A percentile compares a stretch with the other conserved stretches of the same genome.
These are phyloP conservation scores for Caerostris extrusa DNA, from an alignment of 1,140 invertebrate genomes.

Conservation along the genomic window DNA sequence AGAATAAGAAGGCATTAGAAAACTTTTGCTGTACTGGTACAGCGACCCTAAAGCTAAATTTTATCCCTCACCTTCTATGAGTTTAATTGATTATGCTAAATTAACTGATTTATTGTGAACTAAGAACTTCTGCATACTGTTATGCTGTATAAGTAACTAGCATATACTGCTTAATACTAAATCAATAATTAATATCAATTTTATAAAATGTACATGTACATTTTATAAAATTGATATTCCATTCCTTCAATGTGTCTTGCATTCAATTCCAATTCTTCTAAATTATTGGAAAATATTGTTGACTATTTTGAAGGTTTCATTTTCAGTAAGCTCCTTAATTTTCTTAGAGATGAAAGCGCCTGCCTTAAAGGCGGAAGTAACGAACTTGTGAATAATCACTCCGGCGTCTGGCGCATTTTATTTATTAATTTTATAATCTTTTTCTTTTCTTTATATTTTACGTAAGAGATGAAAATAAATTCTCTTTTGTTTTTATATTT, in stretches of 20 bases:
- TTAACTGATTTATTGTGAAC: no score
- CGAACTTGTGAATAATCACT: background rate
- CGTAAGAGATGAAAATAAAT: background rate
- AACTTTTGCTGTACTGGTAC: no score
- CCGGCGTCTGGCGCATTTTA: background rate
- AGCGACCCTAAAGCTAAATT: no score
- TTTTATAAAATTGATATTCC: no score
- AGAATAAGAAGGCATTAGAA: no score
- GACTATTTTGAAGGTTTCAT: background rate
- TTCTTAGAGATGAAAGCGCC: background rate
- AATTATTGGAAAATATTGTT: background rate
- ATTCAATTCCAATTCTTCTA: background rate
- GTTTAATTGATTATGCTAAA: no score
- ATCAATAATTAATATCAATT: no score
- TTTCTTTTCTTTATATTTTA: conserved; percentile 2
- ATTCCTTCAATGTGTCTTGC: background rate
- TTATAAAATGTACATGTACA: no score
- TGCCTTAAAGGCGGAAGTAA: conserved; percentile 25
- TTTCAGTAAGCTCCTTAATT: background rate
- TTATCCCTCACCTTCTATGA: no score
- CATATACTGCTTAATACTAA: no score
- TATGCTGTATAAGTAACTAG: no score
- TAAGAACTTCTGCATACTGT: no score
- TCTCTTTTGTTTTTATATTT: background rate
- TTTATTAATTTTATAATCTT: background rate